phyloP scores from a whole-genome alignment of 2,113 vertebrate genomes.

The Chlamydotis undulata region DNA sequence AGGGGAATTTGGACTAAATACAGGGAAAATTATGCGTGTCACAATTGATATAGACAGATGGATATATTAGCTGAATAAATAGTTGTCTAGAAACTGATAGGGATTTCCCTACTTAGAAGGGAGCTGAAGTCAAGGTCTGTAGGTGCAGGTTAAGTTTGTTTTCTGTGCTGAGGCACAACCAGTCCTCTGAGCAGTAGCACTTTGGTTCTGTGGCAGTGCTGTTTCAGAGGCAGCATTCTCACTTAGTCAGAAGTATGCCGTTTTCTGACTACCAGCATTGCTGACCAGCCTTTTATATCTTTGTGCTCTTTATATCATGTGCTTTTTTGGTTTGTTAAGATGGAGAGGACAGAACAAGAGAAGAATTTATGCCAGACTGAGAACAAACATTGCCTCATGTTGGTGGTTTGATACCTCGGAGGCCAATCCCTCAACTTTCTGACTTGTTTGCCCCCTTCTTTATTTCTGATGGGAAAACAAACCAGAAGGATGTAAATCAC shows the following conservation, averaged over 20 bases:
- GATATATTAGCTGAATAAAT: background rate
- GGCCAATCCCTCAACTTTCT: conserved; percentile 48
- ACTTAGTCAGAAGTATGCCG: fast-evolving
- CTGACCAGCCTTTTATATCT: background rate
- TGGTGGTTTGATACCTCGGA: conserved; percentile 64
- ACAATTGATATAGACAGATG: background rate
- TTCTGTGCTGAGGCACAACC: background rate
- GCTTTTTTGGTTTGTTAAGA: background rate
- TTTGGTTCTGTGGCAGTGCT: background rate
- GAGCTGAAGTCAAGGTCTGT: background rate
- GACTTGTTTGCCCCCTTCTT: conserved; percentile 36
- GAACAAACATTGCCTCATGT: conserved; percentile 58
- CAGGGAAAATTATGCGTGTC: background rate
- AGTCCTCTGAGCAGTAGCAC: background rate
- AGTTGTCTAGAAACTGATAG: background rate
- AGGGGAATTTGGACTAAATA: background rate
- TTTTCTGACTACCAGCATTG: background rate
- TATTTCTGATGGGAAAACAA: conserved; percentile 66
- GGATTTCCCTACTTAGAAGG: background rate
- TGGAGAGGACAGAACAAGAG: background rate
- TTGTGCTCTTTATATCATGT: background rate
- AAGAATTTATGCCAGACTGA: conserved; percentile 56
- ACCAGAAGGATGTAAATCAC: conserved; percentile 56
- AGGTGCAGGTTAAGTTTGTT: background rate
- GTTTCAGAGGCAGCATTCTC: background rate